Percentiles rank a stretch among this genome's conserved stretches.
These are phyloP conservation scores for Lasioglossum marginatum DNA, from an alignment of 2,888 invertebrate genomes.

Conservation along the genomic window DNA sequence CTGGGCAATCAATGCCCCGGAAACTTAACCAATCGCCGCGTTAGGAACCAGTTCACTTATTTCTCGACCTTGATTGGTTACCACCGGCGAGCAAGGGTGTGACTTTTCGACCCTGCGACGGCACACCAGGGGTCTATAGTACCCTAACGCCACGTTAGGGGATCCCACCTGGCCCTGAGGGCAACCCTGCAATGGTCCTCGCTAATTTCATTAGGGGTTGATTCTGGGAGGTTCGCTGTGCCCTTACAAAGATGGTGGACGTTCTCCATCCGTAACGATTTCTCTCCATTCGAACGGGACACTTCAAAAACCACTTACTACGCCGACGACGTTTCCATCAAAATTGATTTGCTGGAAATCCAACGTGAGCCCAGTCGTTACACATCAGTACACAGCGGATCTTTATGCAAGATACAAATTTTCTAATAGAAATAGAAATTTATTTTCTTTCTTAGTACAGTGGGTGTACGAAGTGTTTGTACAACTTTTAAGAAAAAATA, in stretches of 20 bases:
- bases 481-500: too few relatives aligned
- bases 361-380: not conserved
- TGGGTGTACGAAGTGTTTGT: too few relatives aligned
- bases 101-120: slow-evolving; percentile 76
- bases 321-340: slow-evolving; percentile 20
- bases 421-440: too few relatives aligned
- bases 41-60: slow-evolving; percentile 76
- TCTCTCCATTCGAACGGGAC: slow-evolving; percentile 35
- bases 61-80: slow-evolving; percentile 81
- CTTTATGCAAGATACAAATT: too few relatives aligned
- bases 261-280: slow-evolving; percentile 42
- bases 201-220: slow-evolving; percentile 81
- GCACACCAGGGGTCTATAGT: slow-evolving; percentile 33
- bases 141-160: slow-evolving; percentile 23
- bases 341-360: slow-evolving; percentile 34
- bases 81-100: slow-evolving; percentile 74
- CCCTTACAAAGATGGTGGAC: slow-evolving; percentile 69
- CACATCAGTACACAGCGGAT: not conserved
- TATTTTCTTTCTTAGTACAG: too few relatives aligned
- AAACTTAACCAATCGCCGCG: slow-evolving; percentile 81
- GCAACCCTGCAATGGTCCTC: slow-evolving; percentile 74
- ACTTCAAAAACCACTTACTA: slow-evolving; percentile 47
- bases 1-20: slow-evolving; percentile 82
- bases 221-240: slow-evolving; percentile 72
- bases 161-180: slow-evolving; percentile 72